Base-by-base conservation (phyloP, 2,888 invertebrate genomes). In the Leptinotarsa juncta region DNA sequence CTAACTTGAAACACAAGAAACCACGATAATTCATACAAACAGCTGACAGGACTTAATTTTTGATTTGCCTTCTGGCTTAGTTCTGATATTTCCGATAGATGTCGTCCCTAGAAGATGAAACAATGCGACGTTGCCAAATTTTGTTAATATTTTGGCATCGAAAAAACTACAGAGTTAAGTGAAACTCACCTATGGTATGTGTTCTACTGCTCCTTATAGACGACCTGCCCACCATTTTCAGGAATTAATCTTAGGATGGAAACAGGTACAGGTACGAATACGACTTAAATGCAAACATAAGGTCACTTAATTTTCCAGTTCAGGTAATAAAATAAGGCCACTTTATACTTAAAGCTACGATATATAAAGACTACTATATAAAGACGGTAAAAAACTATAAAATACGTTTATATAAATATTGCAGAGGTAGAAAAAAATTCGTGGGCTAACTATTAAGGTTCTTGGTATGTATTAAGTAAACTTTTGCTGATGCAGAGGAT, bases 171-270 rank as follows among this genome's bases (percentile, higher is more conserved):
- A 0, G n/a, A 51, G 4, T 5, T 0, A 51, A 51, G 3, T 5
- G 42, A 23, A 42, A 83, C 86, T 86, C 81, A 87, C 87, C 87
- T 80, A 83, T 74, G 76, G 80, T 84, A 78, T 86, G 84, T 78
- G 85, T 86, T 80, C 87, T 84, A 78, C 84, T 83, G 77, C 84
- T 85, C 79, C 85, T 84, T 73, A 87, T 83, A 66, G 87, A 87
- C 67, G 86, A 83, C 78, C 87, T 86, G 79, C 85, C 86, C 85
- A 87, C 87, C 83, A 84, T 86, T 81, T 82, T 77, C 75, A 72
- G 71, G 74, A 75, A 74, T 71, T 67, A 75, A 68, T 71, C 67
- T 76, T 48, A 81, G 78, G 78, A 81, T 78, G 80, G 79, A 80
- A 79, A 81, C 78, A 77, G 80, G 81, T 76, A 81, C 79, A 75